phyloP scores from a whole-genome alignment of 2,113 vertebrate species.

The Gobiocypris rarus region DNA sequence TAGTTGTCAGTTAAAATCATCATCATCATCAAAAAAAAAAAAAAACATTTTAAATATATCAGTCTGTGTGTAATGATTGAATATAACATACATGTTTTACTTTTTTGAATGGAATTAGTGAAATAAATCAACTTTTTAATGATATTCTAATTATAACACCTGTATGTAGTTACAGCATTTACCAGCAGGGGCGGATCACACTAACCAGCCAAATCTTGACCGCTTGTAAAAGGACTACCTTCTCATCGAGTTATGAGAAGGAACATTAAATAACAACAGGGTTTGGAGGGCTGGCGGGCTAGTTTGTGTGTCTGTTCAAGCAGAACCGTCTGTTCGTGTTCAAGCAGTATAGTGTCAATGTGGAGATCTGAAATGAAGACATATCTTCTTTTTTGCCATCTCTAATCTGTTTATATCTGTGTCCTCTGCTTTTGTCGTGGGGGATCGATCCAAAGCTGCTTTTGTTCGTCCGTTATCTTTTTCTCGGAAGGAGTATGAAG shows the following conservation, averaged over 20 bases:
- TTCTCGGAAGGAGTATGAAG: slow-evolving; percentile 53
- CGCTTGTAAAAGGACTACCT: neutral
- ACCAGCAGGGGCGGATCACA: neutral
- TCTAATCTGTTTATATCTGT: slow-evolving; percentile 72
- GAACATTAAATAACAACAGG: slow-evolving; percentile 5
- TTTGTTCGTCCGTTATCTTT: slow-evolving; percentile 64
- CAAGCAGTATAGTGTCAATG: neutral
- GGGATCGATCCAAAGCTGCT: slow-evolving; percentile 74
- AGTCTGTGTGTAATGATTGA: no score
- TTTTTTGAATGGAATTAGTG: no score
- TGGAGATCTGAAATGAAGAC: slow-evolving; percentile 66
- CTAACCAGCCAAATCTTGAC: slow-evolving; percentile 8
- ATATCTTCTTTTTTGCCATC: slow-evolving; percentile 61
- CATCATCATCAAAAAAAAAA: no score
- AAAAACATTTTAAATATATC: no score
- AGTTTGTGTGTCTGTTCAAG: neutral
- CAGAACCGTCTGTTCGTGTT: neutral
- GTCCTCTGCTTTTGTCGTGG: slow-evolving; percentile 60
- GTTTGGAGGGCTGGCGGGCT: neutral
- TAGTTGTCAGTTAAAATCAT: no score
- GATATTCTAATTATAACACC: no score
- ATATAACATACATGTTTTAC: no score
- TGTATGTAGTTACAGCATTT: no score
- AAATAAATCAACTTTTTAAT: no score
- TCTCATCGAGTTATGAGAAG: neutral